Evolutionary conservation across 53 echinoderm and acorn worm species (phyloP), one percentile per base, ranked within the genome.

Genomic region (Patiria pectinifera): DNA sequence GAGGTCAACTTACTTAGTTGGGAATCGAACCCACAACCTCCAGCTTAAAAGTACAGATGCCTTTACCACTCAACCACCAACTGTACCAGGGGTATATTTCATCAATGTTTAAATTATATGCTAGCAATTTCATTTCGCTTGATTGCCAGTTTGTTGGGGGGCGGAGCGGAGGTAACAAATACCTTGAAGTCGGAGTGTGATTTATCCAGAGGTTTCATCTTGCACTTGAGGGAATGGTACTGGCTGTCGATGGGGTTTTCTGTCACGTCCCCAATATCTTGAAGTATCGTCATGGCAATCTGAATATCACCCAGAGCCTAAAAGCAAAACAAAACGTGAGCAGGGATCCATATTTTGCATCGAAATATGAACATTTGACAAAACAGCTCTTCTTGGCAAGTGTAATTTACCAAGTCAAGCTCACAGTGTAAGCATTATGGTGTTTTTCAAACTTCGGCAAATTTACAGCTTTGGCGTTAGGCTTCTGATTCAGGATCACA

Each of bases 221-320:
- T 24, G 82, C 96, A 98, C 80, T 98, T 98, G 60, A 98, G 87
- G 19, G 95, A 80, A 76, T 95, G 96, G 69, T 98, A 98, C 87
- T 98, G 98, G 14, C 92, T 95, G 88, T 98, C 98, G 43, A 98
- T 83, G 0, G 98, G 98, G 85, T 98, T 94, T 48, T 96, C 96
- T 35, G 85, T 78, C 19, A 83, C 82, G 2, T 93, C 91, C 71
- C 22, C 75, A 25, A 69, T 91, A 3, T 91, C 90, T 83, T 98
- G 85, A 23, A 98, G 92, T 61, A 96, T 95, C 13, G 95, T 96
- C 94, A 98, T 84, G 80, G 98, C 98, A 87, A 98, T 78, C 84
- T 98, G 98, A 85, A 98, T 98, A 78, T 97, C 97, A 48, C 92
- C 92, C 66, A 97, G 94, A 35, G 97, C 95, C 93, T 94, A 43